Base-by-base conservation (phyloP, 2,113 vertebrate species). In the Peucedramus taeniatus region DNA sequence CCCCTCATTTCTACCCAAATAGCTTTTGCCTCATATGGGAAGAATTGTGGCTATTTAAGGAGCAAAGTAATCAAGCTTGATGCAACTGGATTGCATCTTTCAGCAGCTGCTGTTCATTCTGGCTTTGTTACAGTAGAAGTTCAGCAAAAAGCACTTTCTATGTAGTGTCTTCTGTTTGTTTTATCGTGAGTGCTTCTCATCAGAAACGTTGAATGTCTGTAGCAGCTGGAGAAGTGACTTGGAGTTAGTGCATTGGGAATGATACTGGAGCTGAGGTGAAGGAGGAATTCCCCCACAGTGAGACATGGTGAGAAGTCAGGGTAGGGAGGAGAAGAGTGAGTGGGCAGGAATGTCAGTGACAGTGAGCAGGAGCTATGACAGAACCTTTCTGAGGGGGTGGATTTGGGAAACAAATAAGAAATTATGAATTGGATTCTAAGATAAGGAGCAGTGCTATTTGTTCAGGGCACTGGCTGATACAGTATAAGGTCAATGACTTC, bases 141-240 rank as follows among this genome's bases (percentile, higher is more conserved):
- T 71, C 35, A 76, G 31, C 44, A 44, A 60, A 60, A 63, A 60
- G 15, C 27, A 26, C 18, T 51, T 76, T 26, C 13, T 35, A 0
- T 40, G 4, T 57, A 18, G 13, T 45, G 30, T 82, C 50, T 35
- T 90, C 13, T 71, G 1, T 68, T 40, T 75, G 57, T 59, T 90
- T 78, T 84, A 33, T 78, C 33, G 2, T 54, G 14, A 49, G 26
- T 75, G 7, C 6, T 79, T 82, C 40, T 87, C 26, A 30, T 53
- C 20, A 72, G 45, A 49, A 89, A 31, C 0, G 0, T 15, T 59
- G 33, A 15, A 68, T 40, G 13, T 54, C 39, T 83, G n/a, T 35
- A 35, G n/a, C 40, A 71, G 20, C 33, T 71, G 76, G 24, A 57
- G 44, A 12, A 50, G n/a, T 27, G 21, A 44, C 27, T 71, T 1